Evolutionary conservation across 1,140 invertebrate species (phyloP).

Genomic region (Agrilus planipennis): DNA sequence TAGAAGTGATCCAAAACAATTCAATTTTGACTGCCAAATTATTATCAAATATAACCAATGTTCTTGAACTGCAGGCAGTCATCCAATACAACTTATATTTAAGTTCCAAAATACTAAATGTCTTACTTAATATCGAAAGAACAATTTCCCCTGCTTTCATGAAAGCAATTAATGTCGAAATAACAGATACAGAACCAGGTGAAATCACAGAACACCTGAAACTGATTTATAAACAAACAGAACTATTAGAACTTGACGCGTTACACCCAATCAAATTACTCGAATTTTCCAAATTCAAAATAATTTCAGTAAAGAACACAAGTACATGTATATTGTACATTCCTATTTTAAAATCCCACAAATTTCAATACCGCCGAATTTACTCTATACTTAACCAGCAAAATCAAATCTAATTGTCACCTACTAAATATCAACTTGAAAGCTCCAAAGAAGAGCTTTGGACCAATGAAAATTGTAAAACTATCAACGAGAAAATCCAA

Average conservation of each 20-base stretch:
- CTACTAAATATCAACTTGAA: no score
- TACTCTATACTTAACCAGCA: no score
- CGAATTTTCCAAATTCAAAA: conserved; percentile 10
- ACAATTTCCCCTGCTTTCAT: conserved; percentile 1
- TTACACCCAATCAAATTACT: conserved; percentile 7
- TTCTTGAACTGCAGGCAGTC: background rate
- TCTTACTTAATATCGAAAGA: conserved; percentile 4
- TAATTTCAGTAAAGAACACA: background rate
- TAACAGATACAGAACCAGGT: conserved; percentile 6
- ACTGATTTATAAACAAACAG: conserved; percentile 5
- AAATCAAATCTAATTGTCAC: no score
- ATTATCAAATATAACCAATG: background rate
- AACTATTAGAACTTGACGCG: conserved; percentile 7
- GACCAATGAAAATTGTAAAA: no score
- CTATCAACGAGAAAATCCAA: no score
- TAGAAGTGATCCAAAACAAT: conserved; percentile 8
- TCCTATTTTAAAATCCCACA: no score
- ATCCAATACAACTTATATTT: conserved; percentile 3
- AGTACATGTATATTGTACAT: no score
- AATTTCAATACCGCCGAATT: no score
- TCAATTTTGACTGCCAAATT: conserved; percentile 2
- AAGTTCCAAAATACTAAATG: conserved; percentile 1
- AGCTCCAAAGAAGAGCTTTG: no score
- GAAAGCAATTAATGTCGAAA: conserved; percentile 10
- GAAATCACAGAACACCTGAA: conserved; percentile 4